A percentile compares a stretch with the other conserved stretches of the same genome.
These are phyloP conservation scores for Vulpes ferrilata DNA, from an alignment of 2,113 vertebrate genomes.

Conservation along the genomic window DNA sequence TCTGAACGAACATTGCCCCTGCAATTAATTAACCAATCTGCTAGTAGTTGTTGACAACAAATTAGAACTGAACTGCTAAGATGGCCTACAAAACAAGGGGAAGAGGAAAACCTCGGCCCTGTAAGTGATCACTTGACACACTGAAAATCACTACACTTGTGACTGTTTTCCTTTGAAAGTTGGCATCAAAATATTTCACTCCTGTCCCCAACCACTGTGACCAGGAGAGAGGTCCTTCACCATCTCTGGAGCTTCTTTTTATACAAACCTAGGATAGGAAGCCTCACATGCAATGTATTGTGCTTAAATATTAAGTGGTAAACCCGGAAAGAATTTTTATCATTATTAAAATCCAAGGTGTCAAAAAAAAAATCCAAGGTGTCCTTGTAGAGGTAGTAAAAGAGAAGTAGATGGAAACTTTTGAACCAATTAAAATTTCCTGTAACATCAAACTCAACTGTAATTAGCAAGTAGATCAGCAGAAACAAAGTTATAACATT, in stretches of 20 bases:
- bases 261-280: background rate
- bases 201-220: background rate
- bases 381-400: background rate
- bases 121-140: background rate
- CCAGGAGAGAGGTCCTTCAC: background rate
- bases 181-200: background rate
- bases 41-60: background rate
- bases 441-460: background rate
- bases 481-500: conserved; percentile 5
- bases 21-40: background rate
- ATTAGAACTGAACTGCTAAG: background rate
- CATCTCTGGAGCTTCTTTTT: background rate
- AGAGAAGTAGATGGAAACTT: background rate
- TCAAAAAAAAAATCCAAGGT: background rate
- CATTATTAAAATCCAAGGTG: background rate
- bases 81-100: background rate
- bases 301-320: background rate
- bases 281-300: background rate
- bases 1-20: background rate
- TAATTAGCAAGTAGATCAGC: background rate
- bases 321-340: background rate
- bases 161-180: background rate
- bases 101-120: background rate
- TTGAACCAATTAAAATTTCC: background rate
- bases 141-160: background rate